Conservation (phyloP, 2,888 invertebrate species). For the Cataglyphis altisquamis region DNA sequence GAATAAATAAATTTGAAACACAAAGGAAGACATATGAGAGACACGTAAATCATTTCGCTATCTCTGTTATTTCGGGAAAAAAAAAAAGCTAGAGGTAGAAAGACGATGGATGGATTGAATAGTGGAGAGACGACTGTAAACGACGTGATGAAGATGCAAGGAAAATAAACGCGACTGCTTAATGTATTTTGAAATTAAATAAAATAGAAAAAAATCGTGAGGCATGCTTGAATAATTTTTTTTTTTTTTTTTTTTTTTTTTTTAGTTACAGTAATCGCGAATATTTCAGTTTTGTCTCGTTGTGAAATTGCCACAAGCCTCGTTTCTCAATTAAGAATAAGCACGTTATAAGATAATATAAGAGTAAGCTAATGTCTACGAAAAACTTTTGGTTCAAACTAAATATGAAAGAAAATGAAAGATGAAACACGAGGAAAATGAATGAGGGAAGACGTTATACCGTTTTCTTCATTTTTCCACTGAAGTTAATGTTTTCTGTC, state of each 20-base stretch:
- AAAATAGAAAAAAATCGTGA: constrained; percentile 67
- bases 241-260: constrained; percentile 60
- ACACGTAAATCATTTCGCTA: constrained; percentile 65
- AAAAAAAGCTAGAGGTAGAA: neutral
- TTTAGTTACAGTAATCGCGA: constrained; percentile 49
- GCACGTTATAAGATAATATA: constrained; percentile 7
- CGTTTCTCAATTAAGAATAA: constrained; percentile 17
- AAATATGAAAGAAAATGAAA: constrained; percentile 27
- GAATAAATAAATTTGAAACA: constrained; percentile 69
- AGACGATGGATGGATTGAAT: constrained; percentile 28
- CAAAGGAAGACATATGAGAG: constrained; percentile 69
- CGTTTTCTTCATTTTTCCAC: constrained; percentile 12
- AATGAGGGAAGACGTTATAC: constrained; percentile 38
- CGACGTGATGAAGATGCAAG: constrained; percentile 65
- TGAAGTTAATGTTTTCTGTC: constrained; percentile 48
- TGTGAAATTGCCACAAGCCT: constrained; percentile 30
- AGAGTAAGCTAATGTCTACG: constrained; percentile 37
- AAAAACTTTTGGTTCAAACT: constrained; percentile 24
- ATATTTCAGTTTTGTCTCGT: neutral
- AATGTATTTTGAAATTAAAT: constrained; percentile 75
- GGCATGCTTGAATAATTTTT: constrained; percentile 59
- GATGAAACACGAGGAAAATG: constrained; percentile 39
- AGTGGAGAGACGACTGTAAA: constrained; percentile 20
- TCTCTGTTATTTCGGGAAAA: constrained; percentile 25
- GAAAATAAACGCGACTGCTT: constrained; percentile 45